Evolutionary conservation across 2,888 invertebrate species (phyloP).

Genomic region (Megastigmus dorsalis): DNA sequence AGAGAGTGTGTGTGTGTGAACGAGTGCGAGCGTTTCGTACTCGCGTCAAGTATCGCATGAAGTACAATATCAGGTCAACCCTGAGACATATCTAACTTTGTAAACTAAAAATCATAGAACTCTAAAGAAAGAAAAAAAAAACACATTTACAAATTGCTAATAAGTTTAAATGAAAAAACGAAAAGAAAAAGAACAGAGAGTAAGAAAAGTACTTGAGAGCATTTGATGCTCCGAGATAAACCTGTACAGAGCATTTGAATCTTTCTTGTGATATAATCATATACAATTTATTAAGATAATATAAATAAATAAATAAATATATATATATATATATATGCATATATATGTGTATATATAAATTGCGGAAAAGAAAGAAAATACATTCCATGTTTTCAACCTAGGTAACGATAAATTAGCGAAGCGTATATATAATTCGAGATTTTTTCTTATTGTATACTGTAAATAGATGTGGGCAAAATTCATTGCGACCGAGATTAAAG

Average conservation of each 20-base stretch:
- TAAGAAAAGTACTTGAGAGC: constrained; percentile 64
- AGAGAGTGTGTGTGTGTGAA: constrained; percentile 45
- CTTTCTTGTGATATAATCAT: constrained; percentile 75
- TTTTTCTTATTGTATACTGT: constrained; percentile 45
- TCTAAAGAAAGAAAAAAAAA: constrained; percentile 61
- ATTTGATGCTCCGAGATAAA: constrained; percentile 67
- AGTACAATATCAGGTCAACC: constrained; percentile 73
- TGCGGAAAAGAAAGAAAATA: constrained; percentile 59
- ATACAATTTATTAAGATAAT: constrained; percentile 68
- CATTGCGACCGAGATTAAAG: constrained; percentile 2
- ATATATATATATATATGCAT: constrained; percentile 31
- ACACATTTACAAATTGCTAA: constrained; percentile 43
- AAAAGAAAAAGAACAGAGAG: constrained; percentile 50
- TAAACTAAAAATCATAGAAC: constrained; percentile 67
- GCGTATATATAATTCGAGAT: constrained; percentile 45
- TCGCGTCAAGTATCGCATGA: constrained; percentile 65
- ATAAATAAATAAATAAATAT: constrained; percentile 53
- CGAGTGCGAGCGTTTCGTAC: constrained; percentile 17
- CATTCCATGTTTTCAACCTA: constrained; percentile 66
- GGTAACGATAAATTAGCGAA: constrained; percentile 55
- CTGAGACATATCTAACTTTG: constrained; percentile 74
- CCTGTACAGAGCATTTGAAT: constrained; percentile 74
- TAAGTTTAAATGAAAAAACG: constrained; percentile 46
- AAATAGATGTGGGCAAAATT: constrained; percentile 36
- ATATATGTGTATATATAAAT: constrained; percentile 54